Evolutionary conservation across 2,888 invertebrate genomes (phyloP).

Genomic region (Leuctra nigra): DNA sequence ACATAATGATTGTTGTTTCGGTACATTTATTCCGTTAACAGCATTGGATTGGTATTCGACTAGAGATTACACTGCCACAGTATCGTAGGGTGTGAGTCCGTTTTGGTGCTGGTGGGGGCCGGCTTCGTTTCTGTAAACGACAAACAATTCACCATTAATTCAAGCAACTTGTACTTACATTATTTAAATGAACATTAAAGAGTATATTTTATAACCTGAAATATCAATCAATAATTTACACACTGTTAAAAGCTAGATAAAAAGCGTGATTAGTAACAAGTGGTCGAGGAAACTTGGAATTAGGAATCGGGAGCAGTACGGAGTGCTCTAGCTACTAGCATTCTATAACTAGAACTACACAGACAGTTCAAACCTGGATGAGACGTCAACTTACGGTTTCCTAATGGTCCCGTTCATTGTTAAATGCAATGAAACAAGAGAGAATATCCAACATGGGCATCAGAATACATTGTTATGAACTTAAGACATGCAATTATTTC

Average conservation of each 20-base stretch:
- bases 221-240: too few relatives aligned
- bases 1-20: slow-evolving; percentile 6
- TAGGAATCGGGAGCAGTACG: neutral
- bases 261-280: too few relatives aligned
- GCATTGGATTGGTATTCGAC: slow-evolving; percentile 19
- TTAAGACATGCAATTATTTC: neutral
- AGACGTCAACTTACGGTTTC: slow-evolving; percentile 62
- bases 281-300: too few relatives aligned
- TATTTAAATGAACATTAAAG: too few relatives aligned
- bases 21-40: slow-evolving; percentile 18
- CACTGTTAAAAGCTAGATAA: too few relatives aligned
- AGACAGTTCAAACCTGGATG: neutral
- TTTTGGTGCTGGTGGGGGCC: slow-evolving; percentile 70
- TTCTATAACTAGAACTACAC: neutral
- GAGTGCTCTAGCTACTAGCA: neutral
- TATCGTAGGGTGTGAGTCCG: slow-evolving; percentile 91
- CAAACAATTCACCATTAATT: too few relatives aligned
- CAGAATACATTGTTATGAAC: neutral
- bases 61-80: slow-evolving; percentile 98
- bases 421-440: slow-evolving; percentile 19
- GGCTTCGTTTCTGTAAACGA: slow-evolving; percentile 80
- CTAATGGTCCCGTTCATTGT: slow-evolving; percentile 42
- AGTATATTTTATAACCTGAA: too few relatives aligned
- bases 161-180: too few relatives aligned
- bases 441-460: slow-evolving; percentile 10